Percentiles rank a stretch among this genome's conserved stretches.
These are phyloP conservation scores for Ochotona princeps DNA, from an alignment of 2,113 vertebrate species.

Conservation along the genomic window DNA sequence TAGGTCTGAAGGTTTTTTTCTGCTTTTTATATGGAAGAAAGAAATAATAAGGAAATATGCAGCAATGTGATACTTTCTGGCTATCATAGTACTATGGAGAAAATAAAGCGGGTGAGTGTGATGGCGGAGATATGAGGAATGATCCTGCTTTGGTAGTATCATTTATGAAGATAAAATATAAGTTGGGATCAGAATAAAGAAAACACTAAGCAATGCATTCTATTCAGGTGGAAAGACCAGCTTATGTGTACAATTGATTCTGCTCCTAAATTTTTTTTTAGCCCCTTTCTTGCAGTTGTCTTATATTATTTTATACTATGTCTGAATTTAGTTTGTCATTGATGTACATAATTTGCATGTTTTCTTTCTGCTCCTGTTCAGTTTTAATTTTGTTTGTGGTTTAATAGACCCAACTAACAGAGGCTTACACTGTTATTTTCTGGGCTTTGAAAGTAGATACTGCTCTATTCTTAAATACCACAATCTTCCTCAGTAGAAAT, in stretches of 20 bases:
- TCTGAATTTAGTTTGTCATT: conserved; percentile 40
- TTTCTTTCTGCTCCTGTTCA: neutral
- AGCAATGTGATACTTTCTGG: conserved; percentile 9
- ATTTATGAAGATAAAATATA: conserved; percentile 20
- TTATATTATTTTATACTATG: neutral
- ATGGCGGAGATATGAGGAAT: neutral
- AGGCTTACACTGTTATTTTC: neutral
- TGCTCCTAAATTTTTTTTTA: neutral
- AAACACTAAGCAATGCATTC: neutral
- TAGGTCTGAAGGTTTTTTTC: neutral
- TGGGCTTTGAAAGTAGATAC: conserved; percentile 18
- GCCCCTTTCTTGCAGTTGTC: neutral
- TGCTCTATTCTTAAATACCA: neutral
- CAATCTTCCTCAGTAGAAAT: neutral
- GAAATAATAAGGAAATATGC: neutral
- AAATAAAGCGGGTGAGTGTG: neutral
- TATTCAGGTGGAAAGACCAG: neutral
- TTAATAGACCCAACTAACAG: no score
- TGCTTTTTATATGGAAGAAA: neutral
- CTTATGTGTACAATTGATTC: neutral
- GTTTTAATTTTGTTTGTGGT: conserved; percentile 15
- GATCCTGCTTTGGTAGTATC: neutral
- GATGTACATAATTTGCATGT: neutral
- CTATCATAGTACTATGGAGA: neutral
- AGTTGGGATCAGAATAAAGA: conserved; percentile 10